Evolutionary conservation across 2,113 vertebrate genomes (phyloP), one percentile per base, ranked within the genome.

Genomic region (Lichenostomus cassidix): DNA sequence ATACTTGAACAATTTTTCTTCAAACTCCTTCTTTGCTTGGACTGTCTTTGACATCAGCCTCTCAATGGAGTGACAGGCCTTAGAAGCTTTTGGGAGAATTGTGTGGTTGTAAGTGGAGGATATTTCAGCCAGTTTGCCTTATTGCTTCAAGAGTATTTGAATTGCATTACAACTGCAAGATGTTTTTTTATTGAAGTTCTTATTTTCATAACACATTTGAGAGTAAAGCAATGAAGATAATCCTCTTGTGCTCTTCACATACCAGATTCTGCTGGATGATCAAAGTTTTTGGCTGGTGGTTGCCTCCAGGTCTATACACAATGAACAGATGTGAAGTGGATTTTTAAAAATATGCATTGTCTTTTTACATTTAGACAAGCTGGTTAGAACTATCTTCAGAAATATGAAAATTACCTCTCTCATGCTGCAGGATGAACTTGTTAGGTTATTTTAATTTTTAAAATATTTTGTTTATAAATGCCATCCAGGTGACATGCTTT

Each of bases 241-340:
- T 74, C 64, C 83, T 88, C 59, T 74, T 74, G 76, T 60, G 76
- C 60, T 85, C 47, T 83, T 93, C 82, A 67, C 71, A 80, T 69
- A 79, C 41, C 50, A 88, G 33, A 56, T 83, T 68, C 50, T 94
- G 24, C 53, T 73, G 39, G 29, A 71, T 96, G 86, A 96, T 97
- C 90, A 96, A 96, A 95, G 92, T 79, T 89, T 89, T 94, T 87
- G 62, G 7, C 33, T 94, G 73, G 44, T 90, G 47, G 18, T 86
- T 96, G 92, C 90, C 94, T 93, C 52, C 50, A 90, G 94, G 76
- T 83, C 29, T 62, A 23, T 83, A 79, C 41, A 81, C 86, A 89
- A 81, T 39, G 64, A 96, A 90, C 94, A 94, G 93, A 92, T 96
- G 90, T 64, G 64, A 90, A 83, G 28, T 69, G 59, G 74, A 25